Evolutionary conservation across 2,888 invertebrate genomes (phyloP).

Genomic region (Sphaerophoria taeniata): DNA sequence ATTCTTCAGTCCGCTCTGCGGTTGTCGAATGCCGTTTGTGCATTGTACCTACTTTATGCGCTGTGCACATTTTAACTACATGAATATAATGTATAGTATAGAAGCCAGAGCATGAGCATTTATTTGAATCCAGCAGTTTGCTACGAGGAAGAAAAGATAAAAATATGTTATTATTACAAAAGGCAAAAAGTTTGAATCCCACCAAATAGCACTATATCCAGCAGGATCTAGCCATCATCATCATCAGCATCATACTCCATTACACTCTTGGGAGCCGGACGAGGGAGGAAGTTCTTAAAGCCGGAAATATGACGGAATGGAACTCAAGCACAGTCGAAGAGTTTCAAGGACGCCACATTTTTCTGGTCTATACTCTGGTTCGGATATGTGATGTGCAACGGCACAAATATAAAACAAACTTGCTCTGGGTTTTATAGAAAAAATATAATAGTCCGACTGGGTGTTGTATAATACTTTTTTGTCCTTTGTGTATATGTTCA

Average conservation of each 20-base stretch:
- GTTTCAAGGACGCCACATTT: constrained; percentile 63
- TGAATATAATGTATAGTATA: too few species aligned
- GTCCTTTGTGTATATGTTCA: constrained; percentile 37
- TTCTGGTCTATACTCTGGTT: constrained; percentile 42
- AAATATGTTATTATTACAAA: constrained; percentile 61
- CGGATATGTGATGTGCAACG: constrained; percentile 50
- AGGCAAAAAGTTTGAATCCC: constrained; percentile 42
- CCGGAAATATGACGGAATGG: constrained; percentile 67
- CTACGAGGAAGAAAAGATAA: constrained; percentile 37
- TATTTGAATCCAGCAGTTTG: constrained; percentile 58
- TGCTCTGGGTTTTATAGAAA: constrained; percentile 50
- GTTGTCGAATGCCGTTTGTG: constrained; percentile 44
- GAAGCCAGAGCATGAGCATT: constrained; percentile 25
- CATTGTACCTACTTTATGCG: not conserved
- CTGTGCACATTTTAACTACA: too few species aligned
- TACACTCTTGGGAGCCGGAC: constrained; percentile 63
- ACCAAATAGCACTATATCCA: constrained; percentile 44
- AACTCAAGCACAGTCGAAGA: constrained; percentile 56
- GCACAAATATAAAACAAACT: constrained; percentile 55
- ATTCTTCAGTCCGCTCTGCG: constrained; percentile 55
- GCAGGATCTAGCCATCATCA: constrained; percentile 42
- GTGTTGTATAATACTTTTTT: constrained; percentile 32
- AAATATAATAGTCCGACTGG: constrained; percentile 36
- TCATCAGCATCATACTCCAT: constrained; percentile 64
- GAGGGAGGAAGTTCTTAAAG: constrained; percentile 61